Conservation (phyloP, 2,888 invertebrate species). For the Chaetoderma sp. region DNA sequence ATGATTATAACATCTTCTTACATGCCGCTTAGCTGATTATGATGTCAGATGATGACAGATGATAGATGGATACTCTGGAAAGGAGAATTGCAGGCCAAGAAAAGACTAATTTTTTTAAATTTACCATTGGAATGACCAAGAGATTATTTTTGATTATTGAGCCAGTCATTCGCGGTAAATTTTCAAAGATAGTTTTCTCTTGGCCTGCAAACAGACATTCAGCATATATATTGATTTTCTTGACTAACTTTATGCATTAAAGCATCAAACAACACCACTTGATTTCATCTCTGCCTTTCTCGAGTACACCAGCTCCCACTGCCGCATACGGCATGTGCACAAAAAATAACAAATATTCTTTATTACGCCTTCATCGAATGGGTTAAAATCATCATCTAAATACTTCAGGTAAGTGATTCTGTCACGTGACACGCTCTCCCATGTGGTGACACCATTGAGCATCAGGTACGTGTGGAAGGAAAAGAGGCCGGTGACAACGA, state of each 20-base stretch:
- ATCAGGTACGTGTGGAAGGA: slow-evolving; percentile 67
- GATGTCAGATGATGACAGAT: too few relatives aligned
- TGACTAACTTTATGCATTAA: too few relatives aligned
- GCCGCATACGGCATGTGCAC: slow-evolving; percentile 45
- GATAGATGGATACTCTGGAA: too few relatives aligned
- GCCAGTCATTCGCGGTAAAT: too few relatives aligned
- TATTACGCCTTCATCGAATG: slow-evolving; percentile 66
- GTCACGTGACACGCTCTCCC: slow-evolving; percentile 66
- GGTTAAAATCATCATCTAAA: slow-evolving; percentile 63
- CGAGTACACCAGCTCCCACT: slow-evolving; percentile 58
- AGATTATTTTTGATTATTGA: too few relatives aligned
- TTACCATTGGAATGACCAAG: too few relatives aligned
- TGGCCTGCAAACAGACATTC: too few relatives aligned
- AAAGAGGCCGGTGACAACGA: slow-evolving; percentile 56
- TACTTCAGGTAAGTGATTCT: slow-evolving; percentile 68
- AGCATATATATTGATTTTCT: too few relatives aligned
- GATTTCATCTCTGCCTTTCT: slow-evolving; percentile 34
- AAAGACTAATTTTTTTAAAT: too few relatives aligned
- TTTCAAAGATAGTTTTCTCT: too few relatives aligned
- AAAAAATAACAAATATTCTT: slow-evolving; percentile 59
- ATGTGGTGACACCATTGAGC: slow-evolving; percentile 64
- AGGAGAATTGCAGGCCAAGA: too few relatives aligned
- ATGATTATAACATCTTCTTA: neutral
- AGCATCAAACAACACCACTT: neutral
- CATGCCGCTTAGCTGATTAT: too few relatives aligned